Base-by-base conservation (phyloP, 2,888 invertebrate genomes). In the Junonia oenone region DNA sequence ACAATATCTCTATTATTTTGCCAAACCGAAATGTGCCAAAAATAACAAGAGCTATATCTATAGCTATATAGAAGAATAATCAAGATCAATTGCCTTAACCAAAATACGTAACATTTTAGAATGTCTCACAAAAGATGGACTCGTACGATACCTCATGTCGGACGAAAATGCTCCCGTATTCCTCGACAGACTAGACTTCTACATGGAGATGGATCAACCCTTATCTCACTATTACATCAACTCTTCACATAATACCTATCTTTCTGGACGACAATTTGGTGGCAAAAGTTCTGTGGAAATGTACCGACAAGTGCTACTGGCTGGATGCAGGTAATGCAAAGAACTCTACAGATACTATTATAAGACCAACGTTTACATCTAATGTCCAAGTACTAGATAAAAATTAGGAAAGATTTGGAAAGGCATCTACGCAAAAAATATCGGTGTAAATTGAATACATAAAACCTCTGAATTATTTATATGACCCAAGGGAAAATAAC, bases 101-200 rank as follows among this genome's bases (percentile, higher is more conserved):
- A 11, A 5, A n/a, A n/a, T 11, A n/a, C 19, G 22, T n/a, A n/a
- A n/a, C 19, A 22, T 80, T 83, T 50, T 82, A 96, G 96, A 93
- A 80, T 93, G 94, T 80, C 90, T 99, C 65, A 96, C 97, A 58
- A 95, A 98, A 82, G 99, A 99, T 83, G 99, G 99, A 33, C 93
- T 99, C 68, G 98, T 99, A 84, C 95, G 99, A 59, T 99, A 99
- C 91, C 93, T 99, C 65, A 99, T 99, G 98, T 99, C 99, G 0
- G 99, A 99, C 82, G 99, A 99, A 89, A 99, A 99, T 90, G 98
- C 99, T 0, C 99, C 99, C 0, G 99, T 99, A 63, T 99, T 99
- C 89, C 92, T 99, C 66, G 99, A 99, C 86, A 93, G 99, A n/a
- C 91, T 99, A 67, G 99, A 99, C 78, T 96, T 97, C 73, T 98